Evolutionary conservation across 2,797 vertebrate species (phyloP).

Genomic region (Notolabrus celidotus): DNA sequence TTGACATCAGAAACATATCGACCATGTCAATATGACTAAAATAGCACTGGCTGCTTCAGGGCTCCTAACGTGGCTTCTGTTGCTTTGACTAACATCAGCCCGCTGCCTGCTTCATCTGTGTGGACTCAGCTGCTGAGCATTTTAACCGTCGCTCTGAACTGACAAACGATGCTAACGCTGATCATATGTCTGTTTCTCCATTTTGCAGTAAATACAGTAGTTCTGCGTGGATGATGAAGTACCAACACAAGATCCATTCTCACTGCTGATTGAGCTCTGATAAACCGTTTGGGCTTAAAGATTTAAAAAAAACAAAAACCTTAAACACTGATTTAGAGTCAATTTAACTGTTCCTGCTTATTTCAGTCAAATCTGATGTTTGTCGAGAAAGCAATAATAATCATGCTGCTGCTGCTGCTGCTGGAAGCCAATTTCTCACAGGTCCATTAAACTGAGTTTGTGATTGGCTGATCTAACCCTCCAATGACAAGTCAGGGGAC

Average conservation of each 20-base stretch:
- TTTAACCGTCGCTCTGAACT: slow-evolving; percentile 43
- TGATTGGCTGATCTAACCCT: slow-evolving; percentile 63
- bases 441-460: slow-evolving; percentile 74
- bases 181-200: slow-evolving; percentile 84
- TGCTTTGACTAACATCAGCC: slow-evolving; percentile 73
- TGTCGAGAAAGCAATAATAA: slow-evolving; percentile 66
- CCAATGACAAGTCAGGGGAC: slow-evolving; percentile 57
- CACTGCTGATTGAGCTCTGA: slow-evolving; percentile 80
- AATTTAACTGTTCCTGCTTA: slow-evolving; percentile 13
- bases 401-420: slow-evolving; percentile 79
- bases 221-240: slow-evolving; percentile 86
- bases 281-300: slow-evolving; percentile 72
- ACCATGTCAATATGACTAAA: slow-evolving; percentile 8
- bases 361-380: slow-evolving; percentile 39
- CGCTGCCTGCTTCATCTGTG: slow-evolving; percentile 53
- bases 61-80: slow-evolving; percentile 79
- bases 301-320: slow-evolving; percentile 37
- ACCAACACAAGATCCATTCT: slow-evolving; percentile 82
- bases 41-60: background rate
- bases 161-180: slow-evolving; percentile 81
- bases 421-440: slow-evolving; percentile 87
- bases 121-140: slow-evolving; percentile 58
- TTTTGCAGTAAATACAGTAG: slow-evolving; percentile 91
- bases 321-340: slow-evolving; percentile 46
- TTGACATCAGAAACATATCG: slow-evolving; percentile 22